phyloP scores from a whole-genome alignment of 2,888 invertebrate species.

The Oligia latruncula region DNA sequence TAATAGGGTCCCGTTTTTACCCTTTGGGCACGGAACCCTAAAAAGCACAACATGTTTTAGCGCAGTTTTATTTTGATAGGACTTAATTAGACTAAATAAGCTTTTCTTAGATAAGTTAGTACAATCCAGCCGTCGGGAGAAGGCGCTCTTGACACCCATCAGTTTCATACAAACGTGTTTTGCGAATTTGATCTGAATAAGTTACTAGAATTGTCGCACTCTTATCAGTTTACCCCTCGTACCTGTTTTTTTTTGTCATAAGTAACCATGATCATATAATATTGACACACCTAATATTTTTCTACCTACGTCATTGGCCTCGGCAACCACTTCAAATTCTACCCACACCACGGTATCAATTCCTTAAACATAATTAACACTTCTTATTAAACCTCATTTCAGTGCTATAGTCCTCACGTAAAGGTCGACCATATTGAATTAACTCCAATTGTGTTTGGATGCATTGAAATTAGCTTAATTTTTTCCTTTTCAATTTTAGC shows the following conservation, averaged over 20 bases:
- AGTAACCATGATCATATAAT: too few relatives aligned
- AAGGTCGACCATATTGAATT: conserved; percentile 47
- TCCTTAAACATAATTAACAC: conserved; percentile 13
- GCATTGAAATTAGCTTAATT: conserved; percentile 25
- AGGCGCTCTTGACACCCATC: background rate
- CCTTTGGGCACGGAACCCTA: too few relatives aligned
- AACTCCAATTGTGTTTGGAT: conserved; percentile 32
- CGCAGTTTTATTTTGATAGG: background rate
- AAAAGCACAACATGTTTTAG: background rate
- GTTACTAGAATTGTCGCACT: too few relatives aligned
- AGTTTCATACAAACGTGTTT: background rate
- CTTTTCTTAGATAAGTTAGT: background rate
- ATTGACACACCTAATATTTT: background rate
- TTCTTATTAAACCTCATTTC: conserved; percentile 41
- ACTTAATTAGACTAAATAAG: background rate
- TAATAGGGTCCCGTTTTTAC: too few relatives aligned
- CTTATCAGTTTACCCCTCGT: too few relatives aligned
- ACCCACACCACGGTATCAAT: background rate
- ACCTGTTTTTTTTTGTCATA: too few relatives aligned
- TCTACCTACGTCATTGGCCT: background rate
- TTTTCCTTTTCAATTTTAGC: background rate
- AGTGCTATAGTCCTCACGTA: conserved; percentile 35
- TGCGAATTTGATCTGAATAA: too few relatives aligned
- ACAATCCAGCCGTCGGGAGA: background rate
- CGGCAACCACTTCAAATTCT: conserved; percentile 21